phyloP scores from a whole-genome alignment of 2,113 vertebrate genomes.

The Geococcyx californianus region DNA sequence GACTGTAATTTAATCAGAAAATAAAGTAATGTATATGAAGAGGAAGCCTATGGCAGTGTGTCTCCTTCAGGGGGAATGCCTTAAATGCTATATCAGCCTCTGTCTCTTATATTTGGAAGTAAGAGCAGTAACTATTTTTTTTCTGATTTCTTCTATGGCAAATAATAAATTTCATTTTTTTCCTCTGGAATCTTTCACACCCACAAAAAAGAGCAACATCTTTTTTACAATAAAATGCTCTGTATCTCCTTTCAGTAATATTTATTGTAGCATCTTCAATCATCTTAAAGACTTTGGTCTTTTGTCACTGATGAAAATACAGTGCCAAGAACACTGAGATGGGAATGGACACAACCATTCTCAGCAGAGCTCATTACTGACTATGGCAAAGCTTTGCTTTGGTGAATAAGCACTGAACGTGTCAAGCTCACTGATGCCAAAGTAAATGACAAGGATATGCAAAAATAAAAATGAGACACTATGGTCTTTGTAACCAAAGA shows the following conservation, averaged over 20 bases:
- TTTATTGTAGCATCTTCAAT: neutral
- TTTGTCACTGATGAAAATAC: neutral
- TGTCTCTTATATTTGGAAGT: neutral
- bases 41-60: neutral
- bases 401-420: rapidly evolving
- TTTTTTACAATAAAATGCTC: neutral
- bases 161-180: neutral
- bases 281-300: neutral
- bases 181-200: neutral
- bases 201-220: neutral
- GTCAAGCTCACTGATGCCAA: neutral
- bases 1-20: neutral
- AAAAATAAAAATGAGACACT: neutral
- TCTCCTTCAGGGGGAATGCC: neutral
- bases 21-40: neutral
- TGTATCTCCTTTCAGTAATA: neutral
- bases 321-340: neutral
- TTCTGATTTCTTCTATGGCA: neutral
- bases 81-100: neutral
- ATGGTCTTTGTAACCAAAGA: neutral
- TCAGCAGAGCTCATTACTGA: neutral
- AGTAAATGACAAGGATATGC: neutral
- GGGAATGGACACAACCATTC: neutral
- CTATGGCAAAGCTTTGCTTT: neutral
- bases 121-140: neutral